Evolutionary conservation across 2,797 vertebrate genomes (phyloP), one percentile per base, ranked within the genome.

Genomic region (Adelosebastes latens): DNA sequence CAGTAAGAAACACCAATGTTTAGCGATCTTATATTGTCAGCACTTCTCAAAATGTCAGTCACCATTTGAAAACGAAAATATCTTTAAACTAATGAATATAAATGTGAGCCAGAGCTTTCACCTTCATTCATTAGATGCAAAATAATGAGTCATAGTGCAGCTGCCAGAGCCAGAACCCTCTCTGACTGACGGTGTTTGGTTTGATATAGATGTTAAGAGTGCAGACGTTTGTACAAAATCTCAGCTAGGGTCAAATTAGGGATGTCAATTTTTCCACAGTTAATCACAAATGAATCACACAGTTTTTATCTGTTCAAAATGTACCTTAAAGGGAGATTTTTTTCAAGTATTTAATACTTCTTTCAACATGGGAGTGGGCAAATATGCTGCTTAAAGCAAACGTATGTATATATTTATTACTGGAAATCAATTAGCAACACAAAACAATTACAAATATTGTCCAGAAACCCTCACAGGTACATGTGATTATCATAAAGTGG

Each of bases 61-160:
- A 64, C 22, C 5, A 5, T 78, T 64, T 55, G 18, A 32, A 27
- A 32, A 52, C 4, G 6, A 55, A 59, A 25, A 73, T 14, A 46
- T 69, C 5, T 70, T 64, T 8, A 25, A 25, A 72, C 16, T 39
- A 71, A 82, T 64, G 5, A 72, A 78, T 80, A 62, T 59, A 29
- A 72, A 77, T 69, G 14, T 58, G 12, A 72, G 75, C 52, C 13
- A 65, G 1, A 42, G 42, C 42, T 36, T 77, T 55, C 27, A 58
- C 52, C 31, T 77, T 53, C 20, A 72, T 60, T 76, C 36, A 52
- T 65, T 39, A 74, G 14, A 61, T 59, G 49, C n/a, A 49, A 69
- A 72, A 31, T 9, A 31, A 39, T 46, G 18, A 75, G 49, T 68
- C 61, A 53, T 7, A 46, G 24, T 24, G 25, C 13, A 71, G 29